phyloP scores from a whole-genome alignment of 2,797 vertebrate species.

The Saxicola maurus region DNA sequence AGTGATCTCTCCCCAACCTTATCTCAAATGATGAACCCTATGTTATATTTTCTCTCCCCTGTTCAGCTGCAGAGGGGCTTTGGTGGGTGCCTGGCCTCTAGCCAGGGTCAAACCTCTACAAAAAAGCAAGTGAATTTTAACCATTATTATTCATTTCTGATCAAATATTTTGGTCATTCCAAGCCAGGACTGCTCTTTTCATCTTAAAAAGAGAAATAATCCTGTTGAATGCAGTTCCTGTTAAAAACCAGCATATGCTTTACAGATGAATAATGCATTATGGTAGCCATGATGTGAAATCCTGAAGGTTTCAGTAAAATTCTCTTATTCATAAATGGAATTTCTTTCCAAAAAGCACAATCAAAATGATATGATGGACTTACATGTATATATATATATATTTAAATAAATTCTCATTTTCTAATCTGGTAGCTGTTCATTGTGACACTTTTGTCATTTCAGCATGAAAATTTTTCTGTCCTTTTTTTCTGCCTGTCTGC shows the following conservation, averaged over 20 bases:
- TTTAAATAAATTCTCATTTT: neutral
- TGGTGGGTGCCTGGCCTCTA: neutral
- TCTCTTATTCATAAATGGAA: neutral
- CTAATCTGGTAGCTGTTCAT: neutral
- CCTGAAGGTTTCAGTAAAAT: neutral
- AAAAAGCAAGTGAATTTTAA: neutral
- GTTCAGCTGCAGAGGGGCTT: neutral
- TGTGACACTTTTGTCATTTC: neutral
- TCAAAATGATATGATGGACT: neutral
- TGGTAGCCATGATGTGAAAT: neutral
- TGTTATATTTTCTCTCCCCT: neutral
- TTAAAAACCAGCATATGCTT: neutral
- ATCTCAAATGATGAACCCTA: neutral
- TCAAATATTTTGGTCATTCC: neutral
- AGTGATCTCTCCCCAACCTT: fast-evolving
- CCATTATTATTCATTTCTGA: neutral
- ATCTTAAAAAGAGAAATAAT: neutral
- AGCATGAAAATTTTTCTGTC: neutral
- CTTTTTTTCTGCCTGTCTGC: neutral
- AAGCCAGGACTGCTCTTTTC: neutral
- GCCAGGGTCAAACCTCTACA: neutral
- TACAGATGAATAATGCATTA: neutral
- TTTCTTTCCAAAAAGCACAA: neutral
- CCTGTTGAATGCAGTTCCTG: neutral
- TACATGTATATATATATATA: neutral